Base-by-base conservation (phyloP, 2,888 invertebrate species). In the Cecidostiba fungosa region DNA sequence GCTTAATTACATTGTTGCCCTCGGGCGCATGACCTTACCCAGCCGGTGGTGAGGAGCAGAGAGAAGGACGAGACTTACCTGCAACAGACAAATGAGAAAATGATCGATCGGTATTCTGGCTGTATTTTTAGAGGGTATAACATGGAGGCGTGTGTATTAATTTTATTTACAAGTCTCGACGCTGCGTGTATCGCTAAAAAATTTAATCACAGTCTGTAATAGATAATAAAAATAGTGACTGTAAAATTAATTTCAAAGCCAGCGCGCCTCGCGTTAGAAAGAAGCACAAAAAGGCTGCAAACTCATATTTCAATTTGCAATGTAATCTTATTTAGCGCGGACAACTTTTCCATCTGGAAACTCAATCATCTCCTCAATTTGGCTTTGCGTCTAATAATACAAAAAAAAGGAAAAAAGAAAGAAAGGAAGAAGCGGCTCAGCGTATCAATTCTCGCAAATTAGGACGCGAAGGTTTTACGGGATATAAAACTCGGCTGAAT, bases 251-350 rank as follows among this genome's bases (percentile, higher is more conserved):
- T 59, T 16, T 23, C 10, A 59, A 59, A 23, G 16, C 47, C 47
- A 47, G 47, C 47, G 12, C n/a, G n/a, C n/a, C n/a, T n/a, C 47
- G 47, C 10, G 50, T 4, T 4, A 50, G 14, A 50, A 16, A 50
- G 50, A 50, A 50, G 19, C 54, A 10, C 39, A 19, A 23, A n/a
- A 14, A 59, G 32, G 69, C 19, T 39, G 26, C 39, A n/a, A 76
- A 26, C n/a, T 82, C 29, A 47, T 36, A 85, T 77, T 85, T 82
- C 72, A 39, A 78, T 85, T 82, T 78, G 39, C 72, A 77, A 73
- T 43, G 54, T 69, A 85, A 85, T 77, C 36, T 32, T n/a, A 70
- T 84, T 82, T 77, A 70, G 16, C 66, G 0, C 1, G 54, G 4
- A 54, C 16, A 74, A 70, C 43, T 77, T 73, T 84, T 77, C 77